A percentile compares a stretch with the other conserved stretches of the same genome.
phyloP scores from a whole-genome alignment of 2,797 vertebrate species.

The Neosilurus hyrtlii region DNA sequence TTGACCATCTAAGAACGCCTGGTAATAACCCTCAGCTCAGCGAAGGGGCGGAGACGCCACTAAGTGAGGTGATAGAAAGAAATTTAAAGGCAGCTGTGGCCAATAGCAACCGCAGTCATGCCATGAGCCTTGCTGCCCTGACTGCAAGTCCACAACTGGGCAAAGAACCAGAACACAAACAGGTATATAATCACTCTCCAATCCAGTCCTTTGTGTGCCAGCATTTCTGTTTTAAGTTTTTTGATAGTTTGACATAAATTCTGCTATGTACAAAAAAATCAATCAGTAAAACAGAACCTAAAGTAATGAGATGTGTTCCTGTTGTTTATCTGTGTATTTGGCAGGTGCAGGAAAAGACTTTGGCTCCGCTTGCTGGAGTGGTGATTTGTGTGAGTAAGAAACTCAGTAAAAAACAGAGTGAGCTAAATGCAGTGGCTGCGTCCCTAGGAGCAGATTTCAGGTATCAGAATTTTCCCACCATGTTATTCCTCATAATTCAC shows the following conservation, averaged over 20 bases:
- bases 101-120: slow-evolving; percentile 76
- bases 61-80: slow-evolving; percentile 86
- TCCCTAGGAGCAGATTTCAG: slow-evolving; percentile 96
- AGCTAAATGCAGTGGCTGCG: slow-evolving; percentile 86
- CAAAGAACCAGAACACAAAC: slow-evolving; percentile 52
- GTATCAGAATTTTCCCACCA: slow-evolving; percentile 61
- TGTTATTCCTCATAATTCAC: not conserved
- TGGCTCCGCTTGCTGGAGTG: slow-evolving; percentile 73
- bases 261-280: not conserved
- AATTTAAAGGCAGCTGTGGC: slow-evolving; percentile 88
- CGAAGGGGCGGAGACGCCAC: slow-evolving; percentile 79
- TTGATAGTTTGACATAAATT: not conserved
- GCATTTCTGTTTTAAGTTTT: not conserved
- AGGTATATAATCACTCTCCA: not conserved
- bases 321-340: not conserved
- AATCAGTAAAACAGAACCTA: not conserved
- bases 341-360: slow-evolving; percentile 68
- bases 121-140: slow-evolving; percentile 68
- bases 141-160: slow-evolving; percentile 82
- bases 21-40: slow-evolving; percentile 67
- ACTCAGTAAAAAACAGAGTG: slow-evolving; percentile 86
- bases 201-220: not conserved
- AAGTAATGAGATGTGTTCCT: not conserved
- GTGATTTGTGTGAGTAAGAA: slow-evolving; percentile 94
- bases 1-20: slow-evolving; percentile 86